Conservation (phyloP, 1,140 invertebrate genomes). For the Drosophila guanche region DNA sequence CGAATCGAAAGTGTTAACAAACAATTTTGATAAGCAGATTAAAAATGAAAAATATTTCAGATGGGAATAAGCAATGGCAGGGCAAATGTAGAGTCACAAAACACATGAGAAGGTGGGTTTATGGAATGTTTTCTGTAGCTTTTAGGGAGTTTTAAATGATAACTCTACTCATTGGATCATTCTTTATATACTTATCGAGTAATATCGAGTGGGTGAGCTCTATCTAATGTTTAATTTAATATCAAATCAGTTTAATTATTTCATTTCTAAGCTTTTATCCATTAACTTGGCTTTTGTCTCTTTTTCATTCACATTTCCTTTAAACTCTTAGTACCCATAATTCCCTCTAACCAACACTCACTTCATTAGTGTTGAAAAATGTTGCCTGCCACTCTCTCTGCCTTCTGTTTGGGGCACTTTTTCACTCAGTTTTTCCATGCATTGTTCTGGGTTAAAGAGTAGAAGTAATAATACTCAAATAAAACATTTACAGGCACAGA, state of each 20-base stretch:
- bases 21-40: constrained; percentile 40
- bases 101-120: too few relatives aligned
- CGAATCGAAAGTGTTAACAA: constrained; percentile 38
- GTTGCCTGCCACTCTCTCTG: neutral
- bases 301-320: too few relatives aligned
- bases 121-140: too few relatives aligned
- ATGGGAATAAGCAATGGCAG: neutral
- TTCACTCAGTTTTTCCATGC: constrained; percentile 21
- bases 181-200: too few relatives aligned
- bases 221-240: too few relatives aligned
- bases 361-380: constrained; percentile 17
- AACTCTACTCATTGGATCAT: too few relatives aligned
- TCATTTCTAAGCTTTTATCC: too few relatives aligned
- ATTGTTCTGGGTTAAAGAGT: constrained; percentile 64
- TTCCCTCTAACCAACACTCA: constrained; percentile 5
- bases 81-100: neutral
- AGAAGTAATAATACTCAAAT: constrained; percentile 80
- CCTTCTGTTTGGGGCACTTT: constrained; percentile 7
- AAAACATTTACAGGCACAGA: constrained; percentile 79
- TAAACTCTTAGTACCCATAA: too few relatives aligned
- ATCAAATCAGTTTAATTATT: too few relatives aligned
- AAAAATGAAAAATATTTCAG: constrained; percentile 27
- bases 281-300: too few relatives aligned
- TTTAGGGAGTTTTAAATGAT: too few relatives aligned
- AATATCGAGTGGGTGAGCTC: too few relatives aligned